Percentiles rank a stretch among this genome's conserved stretches.
Evolutionary conservation across 1,140 invertebrate species (phyloP).

Genomic region (Kradibia gibbosae): DNA sequence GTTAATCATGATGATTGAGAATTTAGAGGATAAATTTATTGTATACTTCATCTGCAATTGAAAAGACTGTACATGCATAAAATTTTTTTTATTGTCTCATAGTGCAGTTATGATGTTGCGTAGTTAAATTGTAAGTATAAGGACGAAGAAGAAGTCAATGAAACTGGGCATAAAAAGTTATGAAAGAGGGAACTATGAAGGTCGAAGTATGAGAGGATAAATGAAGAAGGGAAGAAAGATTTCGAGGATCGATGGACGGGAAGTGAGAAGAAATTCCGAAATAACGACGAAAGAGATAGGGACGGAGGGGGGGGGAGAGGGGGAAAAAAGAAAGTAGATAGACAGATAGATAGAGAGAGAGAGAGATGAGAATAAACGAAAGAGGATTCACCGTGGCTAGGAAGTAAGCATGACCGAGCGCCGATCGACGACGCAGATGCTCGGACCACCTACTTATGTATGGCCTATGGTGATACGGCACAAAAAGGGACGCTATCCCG

Average conservation of each 20-base stretch:
- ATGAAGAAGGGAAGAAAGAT: not conserved
- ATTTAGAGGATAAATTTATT: too few species aligned
- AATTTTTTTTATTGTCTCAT: too few species aligned
- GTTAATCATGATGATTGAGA: too few species aligned
- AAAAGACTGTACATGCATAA: too few species aligned
- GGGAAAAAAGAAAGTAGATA: not conserved
- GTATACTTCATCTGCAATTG: too few species aligned
- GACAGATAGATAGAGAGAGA: constrained; percentile 1
- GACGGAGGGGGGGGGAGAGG: not conserved
- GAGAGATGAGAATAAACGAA: not conserved
- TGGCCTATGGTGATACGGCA: not conserved
- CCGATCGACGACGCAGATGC: not conserved
- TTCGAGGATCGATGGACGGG: not conserved
- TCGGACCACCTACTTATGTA: constrained; percentile 19
- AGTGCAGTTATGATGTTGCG: too few species aligned
- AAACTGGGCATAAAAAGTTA: too few species aligned
- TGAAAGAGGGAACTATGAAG: too few species aligned
- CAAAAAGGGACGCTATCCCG: constrained; percentile 32
- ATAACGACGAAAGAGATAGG: not conserved
- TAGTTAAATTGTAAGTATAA: too few species aligned
- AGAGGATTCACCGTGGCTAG: too few species aligned
- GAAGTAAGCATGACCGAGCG: not conserved
- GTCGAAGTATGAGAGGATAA: too few species aligned
- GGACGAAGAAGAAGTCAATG: too few species aligned
- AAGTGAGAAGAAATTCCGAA: not conserved